Evolutionary conservation across 2,888 invertebrate genomes (phyloP).

Genomic region (Leptopilina syphax): DNA sequence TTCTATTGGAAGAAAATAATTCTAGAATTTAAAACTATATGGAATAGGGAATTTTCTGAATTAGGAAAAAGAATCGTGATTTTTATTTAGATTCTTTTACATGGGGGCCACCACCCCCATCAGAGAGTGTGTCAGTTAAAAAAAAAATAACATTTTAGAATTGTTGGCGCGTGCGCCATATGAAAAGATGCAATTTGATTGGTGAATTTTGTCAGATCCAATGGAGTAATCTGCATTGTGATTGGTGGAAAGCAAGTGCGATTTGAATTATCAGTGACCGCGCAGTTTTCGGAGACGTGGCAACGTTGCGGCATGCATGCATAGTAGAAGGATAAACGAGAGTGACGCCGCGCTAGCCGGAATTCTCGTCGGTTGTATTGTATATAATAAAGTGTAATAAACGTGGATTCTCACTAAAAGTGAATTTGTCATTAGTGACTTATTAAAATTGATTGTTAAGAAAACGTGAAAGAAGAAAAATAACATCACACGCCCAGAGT

Average conservation of each 20-base stretch:
- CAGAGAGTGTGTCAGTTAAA: constrained; percentile 1
- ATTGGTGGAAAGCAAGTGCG: not conserved
- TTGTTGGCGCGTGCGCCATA: not conserved
- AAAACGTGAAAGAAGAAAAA: constrained; percentile 30
- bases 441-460: not conserved
- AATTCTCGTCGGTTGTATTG: not conserved
- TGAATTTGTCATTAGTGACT: constrained; percentile 41
- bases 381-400: not conserved
- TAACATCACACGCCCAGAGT: constrained; percentile 65
- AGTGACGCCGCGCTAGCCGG: constrained; percentile 68
- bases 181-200: not conserved
- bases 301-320: constrained; percentile 72
- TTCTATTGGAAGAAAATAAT: no score
- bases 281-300: constrained; percentile 57
- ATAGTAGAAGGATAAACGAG: constrained; percentile 75
- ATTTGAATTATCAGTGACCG: constrained; percentile 17
- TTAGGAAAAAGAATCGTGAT: no score
- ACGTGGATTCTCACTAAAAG: constrained; percentile 42
- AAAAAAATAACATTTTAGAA: constrained; percentile 18
- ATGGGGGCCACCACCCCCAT: not conserved
- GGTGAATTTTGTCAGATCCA: not conserved
- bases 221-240: constrained; percentile 22
- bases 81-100: not conserved
- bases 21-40: no score
- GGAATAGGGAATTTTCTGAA: no score